phyloP scores from a whole-genome alignment of 2,113 vertebrate genomes.

The Hippocampus barbouri region DNA sequence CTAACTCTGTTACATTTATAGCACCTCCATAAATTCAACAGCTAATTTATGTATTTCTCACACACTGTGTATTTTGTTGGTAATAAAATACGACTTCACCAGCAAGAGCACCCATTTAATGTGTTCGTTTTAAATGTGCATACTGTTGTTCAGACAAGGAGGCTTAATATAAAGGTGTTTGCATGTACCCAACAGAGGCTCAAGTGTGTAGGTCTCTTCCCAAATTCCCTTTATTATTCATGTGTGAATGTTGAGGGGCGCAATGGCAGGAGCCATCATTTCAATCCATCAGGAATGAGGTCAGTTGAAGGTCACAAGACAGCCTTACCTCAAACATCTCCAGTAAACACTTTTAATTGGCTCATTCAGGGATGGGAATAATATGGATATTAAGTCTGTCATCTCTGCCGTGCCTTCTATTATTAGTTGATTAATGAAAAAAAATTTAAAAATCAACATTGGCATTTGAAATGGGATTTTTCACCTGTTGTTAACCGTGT shows the following conservation, averaged over 20 bases:
- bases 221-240: slow-evolving; percentile 59
- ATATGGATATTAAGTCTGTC: slow-evolving; percentile 44
- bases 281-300: slow-evolving; percentile 54
- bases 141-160: not conserved
- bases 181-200: slow-evolving; percentile 9
- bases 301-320: slow-evolving; percentile 37
- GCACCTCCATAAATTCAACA: not conserved
- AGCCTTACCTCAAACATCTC: slow-evolving; percentile 46
- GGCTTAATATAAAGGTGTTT: not conserved
- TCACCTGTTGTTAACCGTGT: not conserved
- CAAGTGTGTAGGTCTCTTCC: slow-evolving; percentile 36
- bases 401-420: slow-evolving; percentile 46
- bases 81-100: not conserved
- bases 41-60: not conserved
- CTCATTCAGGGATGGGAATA: slow-evolving; percentile 29
- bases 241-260: slow-evolving; percentile 36
- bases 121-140: not conserved
- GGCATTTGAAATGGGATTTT: slow-evolving; percentile 23
- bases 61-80: not conserved
- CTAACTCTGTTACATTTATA: slow-evolving; percentile 4
- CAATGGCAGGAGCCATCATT: slow-evolving; percentile 38
- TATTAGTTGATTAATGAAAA: slow-evolving; percentile 29
- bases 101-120: not conserved
- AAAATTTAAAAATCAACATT: slow-evolving; percentile 39
- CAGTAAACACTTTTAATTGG: slow-evolving; percentile 69